These are phyloP conservation scores for Epinephelus awoara DNA, from an alignment of 2,797 vertebrate genomes.

Conservation along the genomic window DNA sequence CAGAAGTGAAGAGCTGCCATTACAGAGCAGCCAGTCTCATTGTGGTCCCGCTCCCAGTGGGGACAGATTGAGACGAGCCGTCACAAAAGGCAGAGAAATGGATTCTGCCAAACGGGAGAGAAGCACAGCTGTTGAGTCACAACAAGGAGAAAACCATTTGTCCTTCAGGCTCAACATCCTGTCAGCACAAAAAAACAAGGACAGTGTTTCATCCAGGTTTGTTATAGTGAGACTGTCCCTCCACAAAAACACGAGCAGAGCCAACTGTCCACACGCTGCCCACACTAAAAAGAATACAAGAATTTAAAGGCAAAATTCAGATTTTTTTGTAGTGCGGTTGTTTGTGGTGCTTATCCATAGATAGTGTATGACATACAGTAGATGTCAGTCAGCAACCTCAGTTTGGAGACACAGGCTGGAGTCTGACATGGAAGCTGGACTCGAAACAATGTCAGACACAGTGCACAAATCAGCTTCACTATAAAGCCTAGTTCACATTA, in stretches of 20 bases:
- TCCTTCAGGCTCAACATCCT: constrained; percentile 31
- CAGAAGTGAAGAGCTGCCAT: constrained; percentile 33
- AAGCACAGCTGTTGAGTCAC: constrained; percentile 26
- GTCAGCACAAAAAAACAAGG: constrained; percentile 33
- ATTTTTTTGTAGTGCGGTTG: too few species aligned
- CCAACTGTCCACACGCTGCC: background rate
- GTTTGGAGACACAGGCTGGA: too few species aligned
- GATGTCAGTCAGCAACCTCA: too few species aligned
- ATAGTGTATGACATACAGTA: too few species aligned
- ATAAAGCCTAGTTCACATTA: too few species aligned
- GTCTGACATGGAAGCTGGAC: too few species aligned
- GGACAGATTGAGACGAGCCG: constrained; percentile 18
- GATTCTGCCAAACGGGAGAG: constrained; percentile 24
- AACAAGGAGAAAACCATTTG: constrained; percentile 8
- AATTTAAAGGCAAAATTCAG: background rate
- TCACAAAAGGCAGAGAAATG: constrained; percentile 32
- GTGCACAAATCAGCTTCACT: too few species aligned
- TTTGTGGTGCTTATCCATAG: too few species aligned
- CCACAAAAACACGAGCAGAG: background rate
- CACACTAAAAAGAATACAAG: background rate
- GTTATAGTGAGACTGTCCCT: constrained; percentile 3
- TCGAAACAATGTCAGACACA: too few species aligned
- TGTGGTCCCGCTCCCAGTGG: constrained; percentile 24
- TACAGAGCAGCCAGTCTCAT: constrained; percentile 10
- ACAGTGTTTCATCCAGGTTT: background rate